Evolutionary conservation across 1,140 invertebrate species (phyloP).

Genomic region (Potamilus streckersoni): DNA sequence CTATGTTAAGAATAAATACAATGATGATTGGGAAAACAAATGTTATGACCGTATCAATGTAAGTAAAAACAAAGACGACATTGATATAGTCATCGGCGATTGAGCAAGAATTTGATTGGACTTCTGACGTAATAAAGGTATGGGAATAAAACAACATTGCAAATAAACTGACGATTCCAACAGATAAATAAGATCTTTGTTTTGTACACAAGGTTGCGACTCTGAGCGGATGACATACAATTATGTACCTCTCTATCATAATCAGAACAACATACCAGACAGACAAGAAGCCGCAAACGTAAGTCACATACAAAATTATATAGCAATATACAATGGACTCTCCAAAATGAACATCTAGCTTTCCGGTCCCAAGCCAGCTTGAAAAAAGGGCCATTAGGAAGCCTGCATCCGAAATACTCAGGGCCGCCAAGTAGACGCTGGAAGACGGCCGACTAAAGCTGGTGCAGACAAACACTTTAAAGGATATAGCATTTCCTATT

Average conservation of each 20-base stretch:
- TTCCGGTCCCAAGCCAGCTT: conserved; percentile 70
- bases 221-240: conserved; percentile 58
- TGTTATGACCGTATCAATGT: conserved; percentile 72
- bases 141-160: conserved; percentile 43
- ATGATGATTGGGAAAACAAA: conserved; percentile 70
- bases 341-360: conserved; percentile 58
- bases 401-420: conserved; percentile 71
- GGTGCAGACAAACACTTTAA: conserved; percentile 72
- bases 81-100: conserved; percentile 26
- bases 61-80: conserved; percentile 70
- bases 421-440: conserved; percentile 73
- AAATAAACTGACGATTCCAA: conserved; percentile 25
- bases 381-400: conserved; percentile 66
- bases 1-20: conserved; percentile 73
- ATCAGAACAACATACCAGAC: conserved; percentile 65
- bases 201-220: conserved; percentile 50
- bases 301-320: conserved; percentile 52
- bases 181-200: conserved; percentile 34
- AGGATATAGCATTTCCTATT: conserved; percentile 72
- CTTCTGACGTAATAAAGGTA: conserved; percentile 37
- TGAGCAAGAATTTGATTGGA: conserved; percentile 15
- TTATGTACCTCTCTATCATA: conserved; percentile 61
- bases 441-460: conserved; percentile 72
- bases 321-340: conserved; percentile 60
- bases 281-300: conserved; percentile 60